A percentile compares a stretch with the other conserved stretches of the same genome.
These are phyloP conservation scores for Antrozous pallidus DNA, from an alignment of 2,797 vertebrate genomes.

Conservation along the genomic window DNA sequence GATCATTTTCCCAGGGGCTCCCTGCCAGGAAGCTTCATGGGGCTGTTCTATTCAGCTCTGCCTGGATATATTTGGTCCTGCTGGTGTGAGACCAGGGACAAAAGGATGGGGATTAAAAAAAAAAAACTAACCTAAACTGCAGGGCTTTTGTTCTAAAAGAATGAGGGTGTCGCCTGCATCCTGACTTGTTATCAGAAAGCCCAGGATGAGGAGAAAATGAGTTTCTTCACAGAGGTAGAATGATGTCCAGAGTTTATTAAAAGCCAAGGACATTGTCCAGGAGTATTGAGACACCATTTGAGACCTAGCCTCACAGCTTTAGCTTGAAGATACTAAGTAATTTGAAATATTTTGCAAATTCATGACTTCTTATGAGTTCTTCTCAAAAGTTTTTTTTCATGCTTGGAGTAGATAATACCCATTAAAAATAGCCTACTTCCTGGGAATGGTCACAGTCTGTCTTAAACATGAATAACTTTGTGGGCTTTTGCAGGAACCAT, in stretches of 20 bases:
- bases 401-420: conserved; percentile 38
- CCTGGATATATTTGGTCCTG: neutral
- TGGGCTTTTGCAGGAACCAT: conserved; percentile 41
- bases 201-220: neutral
- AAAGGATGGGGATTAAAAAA: neutral
- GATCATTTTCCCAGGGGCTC: neutral
- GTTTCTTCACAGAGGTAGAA: neutral
- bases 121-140: neutral
- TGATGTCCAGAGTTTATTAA: neutral
- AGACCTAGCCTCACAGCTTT: neutral
- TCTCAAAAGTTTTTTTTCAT: conserved; percentile 29
- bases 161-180: neutral
- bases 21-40: neutral
- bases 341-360: conserved; percentile 21
- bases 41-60: neutral
- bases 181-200: neutral
- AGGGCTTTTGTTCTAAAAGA: neutral
- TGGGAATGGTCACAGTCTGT: conserved; percentile 34
- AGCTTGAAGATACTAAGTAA: conserved; percentile 21
- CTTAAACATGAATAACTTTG: conserved; percentile 41
- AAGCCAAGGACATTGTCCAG: neutral
- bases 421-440: conserved; percentile 49
- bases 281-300: neutral
- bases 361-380: conserved; percentile 29
- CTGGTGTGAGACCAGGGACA: neutral